A percentile compares a stretch with the other conserved stretches of the same genome.
Conservation (phyloP, 2,113 vertebrate species). For the Antechinus flavipes region DNA sequence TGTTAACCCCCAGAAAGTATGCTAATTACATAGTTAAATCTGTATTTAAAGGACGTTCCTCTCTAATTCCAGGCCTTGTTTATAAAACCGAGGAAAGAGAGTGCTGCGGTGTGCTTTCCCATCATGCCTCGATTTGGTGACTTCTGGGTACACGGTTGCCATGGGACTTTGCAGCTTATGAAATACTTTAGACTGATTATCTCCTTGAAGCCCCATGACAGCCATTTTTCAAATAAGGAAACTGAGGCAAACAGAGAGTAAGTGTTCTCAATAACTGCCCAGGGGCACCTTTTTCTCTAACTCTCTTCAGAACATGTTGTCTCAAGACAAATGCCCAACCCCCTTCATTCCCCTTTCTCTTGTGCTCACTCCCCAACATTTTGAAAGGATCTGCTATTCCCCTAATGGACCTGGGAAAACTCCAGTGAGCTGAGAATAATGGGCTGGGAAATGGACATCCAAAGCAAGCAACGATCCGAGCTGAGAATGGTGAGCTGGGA, state of each 20-base stretch:
- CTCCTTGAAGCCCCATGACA: background rate
- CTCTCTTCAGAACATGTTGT: background rate
- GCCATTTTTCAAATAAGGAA: slow-evolving; percentile 11
- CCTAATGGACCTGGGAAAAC: background rate
- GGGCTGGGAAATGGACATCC: background rate
- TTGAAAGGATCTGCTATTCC: background rate
- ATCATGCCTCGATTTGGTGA: background rate
- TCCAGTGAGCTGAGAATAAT: background rate
- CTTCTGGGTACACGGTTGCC: background rate
- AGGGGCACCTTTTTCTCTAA: background rate
- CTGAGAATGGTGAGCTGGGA: background rate
- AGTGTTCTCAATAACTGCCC: background rate
- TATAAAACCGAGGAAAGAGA: background rate
- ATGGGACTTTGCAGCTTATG: background rate
- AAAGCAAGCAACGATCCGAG: background rate
- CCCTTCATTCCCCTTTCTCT: background rate
- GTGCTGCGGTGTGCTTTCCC: background rate
- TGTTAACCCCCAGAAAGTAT: background rate
- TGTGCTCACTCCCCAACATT: background rate
- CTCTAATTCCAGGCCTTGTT: background rate
- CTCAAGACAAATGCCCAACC: background rate
- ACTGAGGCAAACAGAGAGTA: slow-evolving; percentile 5
- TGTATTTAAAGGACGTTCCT: background rate
- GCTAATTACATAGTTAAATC: background rate
- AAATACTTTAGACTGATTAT: background rate